Base-by-base conservation (phyloP, 2,113 vertebrate genomes). In the Smithornis capensis region DNA sequence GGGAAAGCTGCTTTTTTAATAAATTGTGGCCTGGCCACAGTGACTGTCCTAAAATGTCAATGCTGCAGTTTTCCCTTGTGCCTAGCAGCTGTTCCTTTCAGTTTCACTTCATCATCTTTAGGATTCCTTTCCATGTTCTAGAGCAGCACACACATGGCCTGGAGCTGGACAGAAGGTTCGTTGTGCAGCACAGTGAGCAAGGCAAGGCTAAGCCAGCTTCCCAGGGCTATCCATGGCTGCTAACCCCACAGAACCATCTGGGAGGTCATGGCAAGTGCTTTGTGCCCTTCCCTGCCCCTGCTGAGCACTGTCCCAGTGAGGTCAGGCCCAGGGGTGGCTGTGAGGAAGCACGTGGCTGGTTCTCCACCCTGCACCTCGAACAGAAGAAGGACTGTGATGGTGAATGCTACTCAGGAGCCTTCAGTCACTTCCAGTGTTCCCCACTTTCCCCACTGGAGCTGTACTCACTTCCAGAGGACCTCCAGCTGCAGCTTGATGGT, bases 401-500 rank as follows among this genome's bases (percentile, higher is more conserved):
- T 60, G 49, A 35, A 29, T 2, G 16, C 67, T 69, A 28, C 59
- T 19, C 2, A 0, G 23, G 19, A 71, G 42, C 19, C 38, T 52
- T 37, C 7, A 3, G 8, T 7, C 2, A 8, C 23, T 33, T 8
- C 31, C 38, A 14, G 4, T 8, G 7, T 8, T 57, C 19, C 7
- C 19, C 25, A 38, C 13, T 42, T 47, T 10, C 49, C 35, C 23
- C 28, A 24, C 15, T 25, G 42, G 5, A 78, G 63, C 69, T 69
- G 50, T 47, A 98, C 98, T 98, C 97, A 99, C 99, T 98, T 99
- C 99, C 99, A 99, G 83, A 98, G 97, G 50, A 99, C 99, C 87
- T 99, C 99, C 96, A 99, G 98, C 95, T 99, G 98, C 37, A 99
- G 98, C 86, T 99, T 99, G 97, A 99, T 99, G 92, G 99, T 99